Base-by-base conservation (phyloP, 2,888 invertebrate species). In the Ornithoptera alexandrae region DNA sequence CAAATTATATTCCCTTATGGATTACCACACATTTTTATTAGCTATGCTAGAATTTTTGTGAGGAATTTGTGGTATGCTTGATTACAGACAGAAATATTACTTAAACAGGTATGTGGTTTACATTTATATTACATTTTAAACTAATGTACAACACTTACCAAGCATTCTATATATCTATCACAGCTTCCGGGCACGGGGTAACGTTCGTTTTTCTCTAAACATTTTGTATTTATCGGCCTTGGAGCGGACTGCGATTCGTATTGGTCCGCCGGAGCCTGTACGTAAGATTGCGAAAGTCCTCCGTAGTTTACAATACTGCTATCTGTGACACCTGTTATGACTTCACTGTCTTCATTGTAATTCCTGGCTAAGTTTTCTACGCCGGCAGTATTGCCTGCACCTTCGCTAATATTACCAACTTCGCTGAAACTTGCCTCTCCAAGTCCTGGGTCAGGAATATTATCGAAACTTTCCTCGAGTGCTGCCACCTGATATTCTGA, bases 81-180 rank as follows among this genome's bases (percentile, higher is more conserved):
- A 10, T 10, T 8, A 39, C 39, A 39, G 10, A 10, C 1, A 10
- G 1, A 39, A 39, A 39, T 6, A 39, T 8, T 10, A 39, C 4
- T 39, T 39, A 39, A 7, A 8, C 39, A 39, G 10, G 0, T 6
- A 39, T 6, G 30, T 30, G 5, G 3, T 30, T 30, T 22, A 22
- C 22, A 22, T 22, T 22, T 22, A 22, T 22, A 22, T 22, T 22
- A 22, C 22, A 22, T 22, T 30, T 30, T 30, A 30, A 30, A 30
- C 4, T 30, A 30, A 30, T 24, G 4, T 30, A 30, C 17, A 65
- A 73, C 68, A 83, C 89, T 93, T 81, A 93, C 94, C 72, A 92
- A 85, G 81, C 96, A 96, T 81, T 96, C 95, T 69, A 95, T 89
- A 79, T 96, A 96, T 77, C 94, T 94, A 79, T 97, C 97, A 79